These are phyloP conservation scores for Myiozetetes cayanensis DNA, from an alignment of 2,113 vertebrate genomes.

Conservation along the genomic window DNA sequence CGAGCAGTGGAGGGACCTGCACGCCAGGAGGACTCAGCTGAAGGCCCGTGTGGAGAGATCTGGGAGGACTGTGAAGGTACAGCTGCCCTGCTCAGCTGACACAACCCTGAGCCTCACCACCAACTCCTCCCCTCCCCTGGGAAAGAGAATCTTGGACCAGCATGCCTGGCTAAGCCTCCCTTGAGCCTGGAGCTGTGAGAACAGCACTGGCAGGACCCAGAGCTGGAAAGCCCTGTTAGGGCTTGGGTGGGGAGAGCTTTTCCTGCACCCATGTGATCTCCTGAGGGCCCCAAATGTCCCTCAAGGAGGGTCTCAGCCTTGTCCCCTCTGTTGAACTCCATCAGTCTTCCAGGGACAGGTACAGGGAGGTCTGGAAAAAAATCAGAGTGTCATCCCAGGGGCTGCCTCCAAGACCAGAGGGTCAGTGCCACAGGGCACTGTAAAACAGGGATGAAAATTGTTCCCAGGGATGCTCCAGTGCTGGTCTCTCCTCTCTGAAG, in stretches of 20 bases:
- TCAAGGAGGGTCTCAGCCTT: neutral
- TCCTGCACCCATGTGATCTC: neutral
- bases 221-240: neutral
- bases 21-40: slow-evolving; percentile 41
- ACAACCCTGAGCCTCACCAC: too few relatives aligned
- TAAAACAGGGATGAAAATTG: too few relatives aligned
- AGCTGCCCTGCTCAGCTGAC: neutral
- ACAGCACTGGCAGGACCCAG: neutral
- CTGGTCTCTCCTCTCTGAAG: neutral
- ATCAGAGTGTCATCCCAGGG: neutral
- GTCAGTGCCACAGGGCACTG: neutral
- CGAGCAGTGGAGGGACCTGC: slow-evolving; percentile 58
- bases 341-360: neutral
- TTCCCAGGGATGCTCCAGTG: too few relatives aligned
- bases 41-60: slow-evolving; percentile 64
- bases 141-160: neutral
- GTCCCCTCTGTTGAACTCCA: neutral
- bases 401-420: neutral
- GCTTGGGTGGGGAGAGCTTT: neutral
- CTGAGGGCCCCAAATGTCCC: neutral
- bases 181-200: neutral
- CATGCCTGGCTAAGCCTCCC: accelerated
- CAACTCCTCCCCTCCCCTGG: neutral
- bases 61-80: slow-evolving; percentile 75
- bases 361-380: neutral